These are phyloP conservation scores for Chloropsis hardwickii DNA, from an alignment of 2,113 vertebrate species.

Conservation along the genomic window DNA sequence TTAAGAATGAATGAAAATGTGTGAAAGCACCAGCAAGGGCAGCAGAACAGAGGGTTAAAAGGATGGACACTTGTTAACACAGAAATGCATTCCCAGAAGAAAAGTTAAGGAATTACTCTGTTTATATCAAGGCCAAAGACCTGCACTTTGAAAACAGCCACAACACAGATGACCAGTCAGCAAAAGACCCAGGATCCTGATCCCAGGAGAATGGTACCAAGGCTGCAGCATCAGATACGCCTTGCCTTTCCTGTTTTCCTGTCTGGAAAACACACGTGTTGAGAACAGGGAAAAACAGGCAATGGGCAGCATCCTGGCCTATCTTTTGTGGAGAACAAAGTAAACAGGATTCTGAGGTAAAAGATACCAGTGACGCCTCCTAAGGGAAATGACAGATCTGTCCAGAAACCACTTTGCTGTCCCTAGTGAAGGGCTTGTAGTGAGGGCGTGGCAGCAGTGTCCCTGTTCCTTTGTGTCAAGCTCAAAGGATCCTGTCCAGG, in stretches of 20 bases:
- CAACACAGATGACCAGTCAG: background rate
- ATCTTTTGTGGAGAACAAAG: background rate
- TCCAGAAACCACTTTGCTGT: background rate
- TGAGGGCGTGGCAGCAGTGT: background rate
- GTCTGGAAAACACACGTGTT: accelerated
- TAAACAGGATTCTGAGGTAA: background rate
- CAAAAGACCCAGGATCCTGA: background rate
- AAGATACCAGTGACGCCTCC: background rate
- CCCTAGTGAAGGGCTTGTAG: background rate
- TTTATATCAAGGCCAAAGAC: background rate
- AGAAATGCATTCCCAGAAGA: background rate
- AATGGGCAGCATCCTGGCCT: background rate
- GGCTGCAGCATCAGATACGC: accelerated
- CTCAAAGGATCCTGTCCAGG: background rate
- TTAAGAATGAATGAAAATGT: background rate
- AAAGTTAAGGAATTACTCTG: background rate
- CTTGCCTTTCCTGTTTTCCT: background rate
- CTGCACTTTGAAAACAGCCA: background rate
- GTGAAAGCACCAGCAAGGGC: background rate
- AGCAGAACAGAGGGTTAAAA: background rate
- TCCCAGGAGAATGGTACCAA: background rate
- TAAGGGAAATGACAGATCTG: background rate
- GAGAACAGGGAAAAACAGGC: background rate
- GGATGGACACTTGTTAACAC: background rate
- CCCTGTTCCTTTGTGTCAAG: background rate